These are phyloP conservation scores for Sialis fuliginosa DNA, from an alignment of 2,888 invertebrate species.

Conservation along the genomic window DNA sequence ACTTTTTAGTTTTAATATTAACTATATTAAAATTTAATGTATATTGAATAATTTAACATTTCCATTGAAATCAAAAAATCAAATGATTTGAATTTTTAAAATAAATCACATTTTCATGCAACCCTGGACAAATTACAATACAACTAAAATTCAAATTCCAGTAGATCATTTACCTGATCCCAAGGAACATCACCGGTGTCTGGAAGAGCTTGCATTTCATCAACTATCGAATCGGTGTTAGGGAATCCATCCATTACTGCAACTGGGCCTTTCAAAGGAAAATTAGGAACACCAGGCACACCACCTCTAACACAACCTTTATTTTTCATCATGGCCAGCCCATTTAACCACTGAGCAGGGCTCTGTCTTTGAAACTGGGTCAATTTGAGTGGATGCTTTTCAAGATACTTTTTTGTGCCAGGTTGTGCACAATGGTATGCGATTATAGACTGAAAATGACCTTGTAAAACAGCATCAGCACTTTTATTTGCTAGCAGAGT, in stretches of 20 bases:
- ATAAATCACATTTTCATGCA: no score
- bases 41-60: no score
- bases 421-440: constrained; percentile 93
- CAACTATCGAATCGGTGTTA: constrained; percentile 22
- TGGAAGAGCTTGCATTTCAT: constrained; percentile 24
- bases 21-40: no score
- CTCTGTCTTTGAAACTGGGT: constrained; percentile 74
- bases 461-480: constrained; percentile 78
- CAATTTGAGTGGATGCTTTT: constrained; percentile 84
- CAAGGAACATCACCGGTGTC: constrained; percentile 27
- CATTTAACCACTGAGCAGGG: constrained; percentile 64
- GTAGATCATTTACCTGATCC: constrained; percentile 23
- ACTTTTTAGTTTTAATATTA: no score
- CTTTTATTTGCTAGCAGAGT: constrained; percentile 88
- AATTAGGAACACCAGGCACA: constrained; percentile 30
- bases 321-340: constrained; percentile 57
- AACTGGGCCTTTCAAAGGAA: neutral
- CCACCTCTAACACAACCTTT: constrained; percentile 38
- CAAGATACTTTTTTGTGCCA: constrained; percentile 84
- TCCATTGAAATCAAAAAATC: no score
- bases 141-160: neutral
- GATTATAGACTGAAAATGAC: constrained; percentile 81
- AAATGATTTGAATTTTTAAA: no score
- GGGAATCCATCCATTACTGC: constrained; percentile 23
- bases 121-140: no score